Conservation (phyloP, 2,113 vertebrate species). For the Phrynocephalus versicolor region DNA sequence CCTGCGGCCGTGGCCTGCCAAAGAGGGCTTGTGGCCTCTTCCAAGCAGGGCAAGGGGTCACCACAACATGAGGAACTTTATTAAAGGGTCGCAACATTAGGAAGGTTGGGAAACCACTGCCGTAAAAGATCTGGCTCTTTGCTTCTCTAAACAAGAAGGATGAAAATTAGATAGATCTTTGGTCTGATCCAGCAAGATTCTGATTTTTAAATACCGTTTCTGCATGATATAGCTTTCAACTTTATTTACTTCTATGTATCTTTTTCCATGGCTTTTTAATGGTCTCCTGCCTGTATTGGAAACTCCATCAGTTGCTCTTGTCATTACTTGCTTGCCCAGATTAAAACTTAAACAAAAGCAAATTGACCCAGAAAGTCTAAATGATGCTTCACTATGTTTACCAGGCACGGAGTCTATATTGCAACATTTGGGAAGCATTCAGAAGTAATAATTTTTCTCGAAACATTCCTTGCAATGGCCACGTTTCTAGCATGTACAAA, state of each 20-base stretch:
- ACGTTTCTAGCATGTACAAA: not conserved
- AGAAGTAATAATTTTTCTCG: not conserved
- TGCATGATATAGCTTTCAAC: not conserved
- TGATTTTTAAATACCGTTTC: not conserved
- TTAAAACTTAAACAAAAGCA: constrained; percentile 3
- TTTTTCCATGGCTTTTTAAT: constrained; percentile 3
- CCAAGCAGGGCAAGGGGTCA: too few species aligned
- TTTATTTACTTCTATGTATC: not conserved
- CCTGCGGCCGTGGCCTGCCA: too few species aligned
- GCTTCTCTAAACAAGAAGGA: too few species aligned
- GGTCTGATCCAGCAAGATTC: not conserved
- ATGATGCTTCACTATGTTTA: not conserved
- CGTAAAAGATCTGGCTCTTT: too few species aligned
- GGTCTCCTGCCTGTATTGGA: not conserved
- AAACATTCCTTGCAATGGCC: not conserved
- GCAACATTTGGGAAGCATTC: not conserved
- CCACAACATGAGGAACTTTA: too few species aligned
- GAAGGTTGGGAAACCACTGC: too few species aligned
- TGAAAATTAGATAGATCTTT: not conserved
- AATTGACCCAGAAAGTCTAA: not conserved
- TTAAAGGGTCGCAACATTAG: too few species aligned
- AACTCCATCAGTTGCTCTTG: not conserved
- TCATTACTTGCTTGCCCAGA: not conserved
- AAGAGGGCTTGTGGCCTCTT: too few species aligned
- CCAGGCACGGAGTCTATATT: not conserved